Evolutionary conservation across 2,113 vertebrate species (phyloP), one percentile per base, ranked within the genome.

Genomic region (Acanthochromis polyacanthus): DNA sequence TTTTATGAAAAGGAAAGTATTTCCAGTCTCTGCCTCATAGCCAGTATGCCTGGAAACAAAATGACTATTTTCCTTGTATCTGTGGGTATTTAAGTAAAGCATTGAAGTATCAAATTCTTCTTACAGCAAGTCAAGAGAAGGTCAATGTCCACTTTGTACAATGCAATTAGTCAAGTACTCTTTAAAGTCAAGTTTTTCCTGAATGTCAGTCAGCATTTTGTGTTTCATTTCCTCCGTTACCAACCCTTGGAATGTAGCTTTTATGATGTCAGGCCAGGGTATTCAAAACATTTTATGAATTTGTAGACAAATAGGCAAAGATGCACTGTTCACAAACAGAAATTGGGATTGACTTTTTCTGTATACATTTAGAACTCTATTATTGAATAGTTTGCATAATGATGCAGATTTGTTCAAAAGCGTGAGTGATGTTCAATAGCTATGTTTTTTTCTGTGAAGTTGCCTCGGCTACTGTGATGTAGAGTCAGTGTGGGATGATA

Each of bases 131-230:
- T 43, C 71, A 67, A 71, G 66, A 84, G 56, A 76, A 83, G 65
- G 68, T 80, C 67, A 76, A 25, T 51, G 23, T 55, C 57, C 12
- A 10, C 45, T 73, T 56, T 77, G 60, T 43, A 55, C 62, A 46
- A 43, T 78, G 86, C 63, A 82, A 19, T 89, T 63, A 82, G 78
- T 87, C 51, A 57, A 73, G 48, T 71, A 76, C 52, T 66, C 71
- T 77, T 32, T 16, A 66, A 74, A 52, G 68, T 81, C 15, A 32
- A 78, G 45, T 58, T 25, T 75, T 75, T 53, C 38, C 68, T 45
- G 36, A 77, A 65, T 75, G 56, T 20, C 50, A 48, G 63, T 71
- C 60, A 56, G 50, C 12, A 11, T 56, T 55, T 55, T 68, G 32
- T 56, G n/a, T 64, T 45, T 0, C 67, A n/a, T 72, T 80, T 75